Evolutionary conservation across 2,888 invertebrate species (phyloP).

Genomic region (Thymelicus acteon): DNA sequence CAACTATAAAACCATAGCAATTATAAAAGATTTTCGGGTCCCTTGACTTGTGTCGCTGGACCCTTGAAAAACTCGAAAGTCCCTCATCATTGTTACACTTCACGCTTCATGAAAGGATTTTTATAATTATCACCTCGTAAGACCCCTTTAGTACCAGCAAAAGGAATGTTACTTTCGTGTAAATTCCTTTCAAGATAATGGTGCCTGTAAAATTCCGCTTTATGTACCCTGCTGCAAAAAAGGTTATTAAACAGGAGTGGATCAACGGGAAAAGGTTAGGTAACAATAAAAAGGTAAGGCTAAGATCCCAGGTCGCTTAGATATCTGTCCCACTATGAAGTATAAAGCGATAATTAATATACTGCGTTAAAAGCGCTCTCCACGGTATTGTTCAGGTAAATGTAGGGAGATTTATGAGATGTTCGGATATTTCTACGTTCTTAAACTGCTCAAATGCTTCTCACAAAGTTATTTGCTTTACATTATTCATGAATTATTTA

Average conservation of each 20-base stretch:
- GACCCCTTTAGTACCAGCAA: conserved; percentile 12
- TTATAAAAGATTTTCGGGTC: not conserved
- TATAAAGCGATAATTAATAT: conserved; percentile 3
- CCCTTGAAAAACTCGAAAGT: not conserved
- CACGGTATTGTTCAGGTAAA: too few relatives aligned
- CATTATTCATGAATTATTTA: too few relatives aligned
- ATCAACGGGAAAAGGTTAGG: conserved; percentile 51
- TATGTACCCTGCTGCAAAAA: conserved; percentile 43
- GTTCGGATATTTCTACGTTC: too few relatives aligned
- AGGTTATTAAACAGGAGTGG: conserved; percentile 71
- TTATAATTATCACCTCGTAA: conserved; percentile 24
- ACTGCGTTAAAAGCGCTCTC: not conserved
- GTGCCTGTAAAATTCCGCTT: conserved; percentile 41
- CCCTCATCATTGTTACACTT: not conserved
- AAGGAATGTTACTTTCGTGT: conserved; percentile 21
- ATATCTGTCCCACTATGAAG: not conserved
- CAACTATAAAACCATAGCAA: not conserved
- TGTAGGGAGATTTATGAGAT: too few relatives aligned
- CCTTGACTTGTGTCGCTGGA: not conserved
- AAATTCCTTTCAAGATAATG: conserved; percentile 38
- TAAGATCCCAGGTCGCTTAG: conserved; percentile 53
- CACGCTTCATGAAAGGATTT: conserved; percentile 5
- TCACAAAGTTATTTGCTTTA: too few relatives aligned
- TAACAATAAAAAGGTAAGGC: conserved; percentile 66
- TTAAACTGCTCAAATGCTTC: too few relatives aligned